Evolutionary conservation across 2,113 vertebrate species (phyloP).

Genomic region (Micronycteris hirsuta): DNA sequence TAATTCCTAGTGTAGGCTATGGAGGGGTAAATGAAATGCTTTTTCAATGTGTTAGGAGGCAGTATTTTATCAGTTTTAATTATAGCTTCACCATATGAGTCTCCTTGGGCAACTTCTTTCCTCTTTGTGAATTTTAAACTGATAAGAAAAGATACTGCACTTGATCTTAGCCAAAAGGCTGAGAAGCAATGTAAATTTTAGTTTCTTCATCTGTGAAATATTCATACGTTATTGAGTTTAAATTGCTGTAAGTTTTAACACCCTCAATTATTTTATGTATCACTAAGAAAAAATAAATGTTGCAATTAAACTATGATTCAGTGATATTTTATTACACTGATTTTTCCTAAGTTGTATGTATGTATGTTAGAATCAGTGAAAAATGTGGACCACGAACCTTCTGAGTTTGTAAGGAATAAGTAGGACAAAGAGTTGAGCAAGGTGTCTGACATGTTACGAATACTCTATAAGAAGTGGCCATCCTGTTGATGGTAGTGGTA

Average conservation of each 20-base stretch:
- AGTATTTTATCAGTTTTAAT: slow-evolving; percentile 37
- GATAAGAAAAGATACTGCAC: no score
- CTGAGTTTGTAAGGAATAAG: not conserved
- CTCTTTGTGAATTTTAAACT: not conserved
- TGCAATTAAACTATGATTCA: slow-evolving; percentile 2
- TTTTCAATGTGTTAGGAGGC: not conserved
- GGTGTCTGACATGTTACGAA: not conserved
- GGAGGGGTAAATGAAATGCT: not conserved
- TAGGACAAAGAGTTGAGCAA: not conserved
- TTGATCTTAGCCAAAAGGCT: no score
- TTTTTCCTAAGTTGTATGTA: not conserved
- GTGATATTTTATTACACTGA: not conserved
- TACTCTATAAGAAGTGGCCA: not conserved
- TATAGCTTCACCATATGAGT: not conserved
- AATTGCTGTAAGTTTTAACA: not conserved
- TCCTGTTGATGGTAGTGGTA: not conserved
- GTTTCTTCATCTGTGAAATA: slow-evolving; percentile 31
- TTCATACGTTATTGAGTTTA: not conserved
- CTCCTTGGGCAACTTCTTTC: slow-evolving; percentile 16
- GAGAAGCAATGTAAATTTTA: not conserved
- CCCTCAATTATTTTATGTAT: not conserved
- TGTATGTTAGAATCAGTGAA: not conserved
- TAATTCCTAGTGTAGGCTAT: not conserved
- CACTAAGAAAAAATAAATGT: slow-evolving; percentile 17
- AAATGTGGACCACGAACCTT: not conserved